Evolutionary conservation across 2,113 vertebrate genomes (phyloP).

Genomic region (Sylvietta virens): DNA sequence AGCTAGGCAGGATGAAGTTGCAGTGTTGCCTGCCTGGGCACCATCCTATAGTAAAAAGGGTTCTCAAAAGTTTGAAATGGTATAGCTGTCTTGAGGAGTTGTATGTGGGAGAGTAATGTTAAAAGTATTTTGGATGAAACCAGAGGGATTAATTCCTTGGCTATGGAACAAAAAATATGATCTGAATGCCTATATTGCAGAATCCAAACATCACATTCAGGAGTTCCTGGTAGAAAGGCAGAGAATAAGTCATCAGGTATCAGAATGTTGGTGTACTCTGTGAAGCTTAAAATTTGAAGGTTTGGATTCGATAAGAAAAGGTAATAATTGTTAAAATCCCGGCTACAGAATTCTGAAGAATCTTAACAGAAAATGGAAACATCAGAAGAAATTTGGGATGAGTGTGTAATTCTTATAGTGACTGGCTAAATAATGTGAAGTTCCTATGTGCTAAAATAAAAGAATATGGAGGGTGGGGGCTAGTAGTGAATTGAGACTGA

Average conservation of each 20-base stretch:
- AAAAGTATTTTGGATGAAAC: background rate
- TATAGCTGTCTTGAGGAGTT: background rate
- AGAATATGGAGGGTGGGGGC: background rate
- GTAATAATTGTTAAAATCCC: background rate
- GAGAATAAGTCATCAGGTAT: background rate
- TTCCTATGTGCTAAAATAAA: background rate
- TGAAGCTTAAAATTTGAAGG: background rate
- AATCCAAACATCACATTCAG: background rate
- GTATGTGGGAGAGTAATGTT: background rate
- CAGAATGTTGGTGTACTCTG: background rate
- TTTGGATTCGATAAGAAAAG: background rate
- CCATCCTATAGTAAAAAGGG: background rate
- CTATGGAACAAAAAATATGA: background rate
- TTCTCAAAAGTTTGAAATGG: background rate
- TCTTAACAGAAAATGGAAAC: background rate
- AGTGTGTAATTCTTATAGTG: background rate
- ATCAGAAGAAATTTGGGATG: background rate
- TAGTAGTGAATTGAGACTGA: background rate
- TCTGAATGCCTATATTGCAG: background rate
- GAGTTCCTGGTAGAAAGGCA: background rate
- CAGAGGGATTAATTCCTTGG: background rate
- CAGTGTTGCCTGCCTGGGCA: background rate
- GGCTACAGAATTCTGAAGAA: background rate
- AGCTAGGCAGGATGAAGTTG: background rate
- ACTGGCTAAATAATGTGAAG: background rate